Conservation (phyloP, 2,797 vertebrate species). For the Balearica regulorum region DNA sequence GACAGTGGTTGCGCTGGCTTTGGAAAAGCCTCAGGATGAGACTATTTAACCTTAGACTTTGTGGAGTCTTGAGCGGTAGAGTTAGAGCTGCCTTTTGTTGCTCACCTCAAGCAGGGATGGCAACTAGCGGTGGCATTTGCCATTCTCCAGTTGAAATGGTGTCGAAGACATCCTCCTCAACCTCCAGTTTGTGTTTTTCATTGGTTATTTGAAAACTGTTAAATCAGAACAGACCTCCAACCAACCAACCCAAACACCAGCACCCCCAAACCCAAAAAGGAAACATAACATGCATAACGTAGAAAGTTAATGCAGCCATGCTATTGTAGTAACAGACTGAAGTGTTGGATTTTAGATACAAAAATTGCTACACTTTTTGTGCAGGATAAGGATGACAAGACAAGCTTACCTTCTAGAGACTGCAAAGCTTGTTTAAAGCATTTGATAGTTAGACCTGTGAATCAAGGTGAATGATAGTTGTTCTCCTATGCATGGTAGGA, state of each 20-base stretch:
- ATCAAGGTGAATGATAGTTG: not conserved
- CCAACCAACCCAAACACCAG: not conserved
- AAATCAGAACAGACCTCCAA: not conserved
- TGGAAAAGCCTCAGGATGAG: not conserved
- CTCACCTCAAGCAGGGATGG: not conserved
- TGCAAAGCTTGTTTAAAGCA: not conserved
- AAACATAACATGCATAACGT: not conserved
- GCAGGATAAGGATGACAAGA: not conserved
- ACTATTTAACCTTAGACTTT: not conserved
- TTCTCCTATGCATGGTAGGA: not conserved
- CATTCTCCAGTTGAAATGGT: not conserved
- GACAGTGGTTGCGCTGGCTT: not conserved
- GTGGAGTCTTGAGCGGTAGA: not conserved
- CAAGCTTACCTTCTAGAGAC: not conserved
- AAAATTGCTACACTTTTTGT: not conserved
- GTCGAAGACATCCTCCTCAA: not conserved
- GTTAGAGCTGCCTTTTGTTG: not conserved
- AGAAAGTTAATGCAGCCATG: not conserved
- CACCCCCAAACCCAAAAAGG: not conserved
- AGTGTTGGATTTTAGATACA: not conserved
- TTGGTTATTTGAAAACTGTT: not conserved
- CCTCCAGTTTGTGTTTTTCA: not conserved
- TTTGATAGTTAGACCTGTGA: not conserved
- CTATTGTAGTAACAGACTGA: not conserved
- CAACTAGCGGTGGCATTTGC: not conserved